These are phyloP conservation scores for Callimorpha dominula DNA, from an alignment of 2,888 invertebrate species.

Conservation along the genomic window DNA sequence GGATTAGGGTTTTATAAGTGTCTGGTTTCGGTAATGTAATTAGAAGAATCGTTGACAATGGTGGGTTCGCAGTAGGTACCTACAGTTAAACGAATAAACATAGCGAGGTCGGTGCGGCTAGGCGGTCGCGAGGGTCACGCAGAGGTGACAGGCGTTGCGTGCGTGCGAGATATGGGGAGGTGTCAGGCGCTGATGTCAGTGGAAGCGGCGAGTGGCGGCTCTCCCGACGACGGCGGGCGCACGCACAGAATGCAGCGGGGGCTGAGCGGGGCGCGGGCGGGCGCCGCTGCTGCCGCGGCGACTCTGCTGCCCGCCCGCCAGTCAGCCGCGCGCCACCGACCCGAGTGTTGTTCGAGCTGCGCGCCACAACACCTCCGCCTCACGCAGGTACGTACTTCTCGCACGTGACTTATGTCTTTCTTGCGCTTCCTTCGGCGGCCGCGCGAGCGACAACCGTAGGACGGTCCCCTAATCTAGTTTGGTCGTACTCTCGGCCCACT, in stretches of 20 bases:
- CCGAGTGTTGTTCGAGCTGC: constrained; percentile 76
- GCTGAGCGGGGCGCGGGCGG: constrained; percentile 77
- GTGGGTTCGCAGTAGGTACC: constrained; percentile 29
- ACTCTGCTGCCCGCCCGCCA: constrained; percentile 68
- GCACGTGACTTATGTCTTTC: constrained; percentile 65
- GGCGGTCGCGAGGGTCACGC: constrained; percentile 72
- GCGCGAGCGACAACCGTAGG: constrained; percentile 42
- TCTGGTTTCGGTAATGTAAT: constrained; percentile 35
- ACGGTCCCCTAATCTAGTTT: background rate
- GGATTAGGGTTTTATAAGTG: constrained; percentile 15
- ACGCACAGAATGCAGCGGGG: constrained; percentile 77
- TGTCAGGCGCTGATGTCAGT: constrained; percentile 74
- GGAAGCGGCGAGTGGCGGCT: constrained; percentile 70
- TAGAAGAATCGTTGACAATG: constrained; percentile 40
- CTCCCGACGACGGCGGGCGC: constrained; percentile 70
- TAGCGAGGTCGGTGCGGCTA: constrained; percentile 54
- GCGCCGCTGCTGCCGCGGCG: constrained; percentile 71
- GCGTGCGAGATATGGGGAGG: constrained; percentile 74
- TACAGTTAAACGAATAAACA: constrained; percentile 34
- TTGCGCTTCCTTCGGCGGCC: constrained; percentile 40
- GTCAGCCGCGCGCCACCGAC: constrained; percentile 84
- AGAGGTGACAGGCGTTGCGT: constrained; percentile 73
- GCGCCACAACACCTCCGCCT: constrained; percentile 66
- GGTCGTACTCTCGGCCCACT: constrained; percentile 45
- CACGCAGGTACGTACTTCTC: constrained; percentile 77